These are phyloP conservation scores for Macrotus californicus DNA, from an alignment of 2,113 vertebrate genomes.

Conservation along the genomic window DNA sequence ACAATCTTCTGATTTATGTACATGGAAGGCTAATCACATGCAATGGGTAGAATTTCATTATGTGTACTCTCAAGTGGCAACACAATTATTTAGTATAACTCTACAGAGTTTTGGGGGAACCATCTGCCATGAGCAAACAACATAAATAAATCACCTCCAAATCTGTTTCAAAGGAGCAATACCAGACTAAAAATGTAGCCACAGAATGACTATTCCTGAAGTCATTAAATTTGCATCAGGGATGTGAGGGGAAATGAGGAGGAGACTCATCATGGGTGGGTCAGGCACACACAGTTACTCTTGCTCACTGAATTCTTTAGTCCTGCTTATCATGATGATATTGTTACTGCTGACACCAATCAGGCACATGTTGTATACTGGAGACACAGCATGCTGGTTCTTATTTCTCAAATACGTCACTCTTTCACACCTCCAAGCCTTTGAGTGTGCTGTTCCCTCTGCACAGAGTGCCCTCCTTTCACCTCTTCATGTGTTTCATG, in stretches of 20 bases:
- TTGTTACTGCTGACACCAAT: background rate
- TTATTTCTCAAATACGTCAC: background rate
- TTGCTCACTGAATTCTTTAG: background rate
- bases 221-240: background rate
- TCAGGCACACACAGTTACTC: background rate
- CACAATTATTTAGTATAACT: background rate
- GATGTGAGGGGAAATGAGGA: background rate
- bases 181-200: background rate
- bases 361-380: background rate
- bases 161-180: background rate
- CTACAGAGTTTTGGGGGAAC: background rate
- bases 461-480: background rate
- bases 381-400: background rate
- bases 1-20: conserved; percentile 5
- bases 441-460: background rate
- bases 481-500: background rate
- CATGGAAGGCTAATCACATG: background rate
- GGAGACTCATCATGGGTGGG: background rate
- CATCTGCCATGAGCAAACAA: background rate
- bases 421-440: background rate
- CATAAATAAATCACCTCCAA: background rate
- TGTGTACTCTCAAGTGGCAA: background rate
- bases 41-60: background rate
- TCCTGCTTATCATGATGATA: background rate
- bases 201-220: background rate